These are phyloP conservation scores for Pungitius pungitius DNA, from an alignment of 2,113 vertebrate species.

Conservation along the genomic window DNA sequence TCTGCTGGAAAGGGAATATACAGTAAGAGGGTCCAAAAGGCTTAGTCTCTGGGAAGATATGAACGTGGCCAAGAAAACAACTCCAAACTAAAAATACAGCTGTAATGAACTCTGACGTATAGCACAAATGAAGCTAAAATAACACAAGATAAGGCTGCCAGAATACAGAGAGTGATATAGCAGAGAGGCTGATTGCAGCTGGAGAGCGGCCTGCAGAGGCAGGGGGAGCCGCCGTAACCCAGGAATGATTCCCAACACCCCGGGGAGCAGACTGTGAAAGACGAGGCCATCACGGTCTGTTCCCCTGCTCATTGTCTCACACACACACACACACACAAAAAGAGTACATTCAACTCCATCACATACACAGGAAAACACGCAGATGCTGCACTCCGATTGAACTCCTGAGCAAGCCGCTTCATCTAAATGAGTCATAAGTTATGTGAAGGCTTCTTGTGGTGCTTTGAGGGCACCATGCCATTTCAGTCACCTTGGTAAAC, in stretches of 20 bases:
- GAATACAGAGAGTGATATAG: slow-evolving; percentile 71
- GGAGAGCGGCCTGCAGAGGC: slow-evolving; percentile 30
- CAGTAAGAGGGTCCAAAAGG: slow-evolving; percentile 5
- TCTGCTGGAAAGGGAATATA: slow-evolving; percentile 12
- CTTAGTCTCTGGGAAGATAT: slow-evolving; percentile 33
- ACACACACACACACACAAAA: slow-evolving; percentile 7
- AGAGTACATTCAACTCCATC: slow-evolving; percentile 9
- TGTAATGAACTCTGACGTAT: slow-evolving; percentile 65
- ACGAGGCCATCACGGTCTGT: slow-evolving; percentile 25
- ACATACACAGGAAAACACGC: not conserved
- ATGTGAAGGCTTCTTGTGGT: slow-evolving; percentile 52
- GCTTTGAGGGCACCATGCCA: slow-evolving; percentile 35
- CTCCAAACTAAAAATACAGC: slow-evolving; percentile 52
- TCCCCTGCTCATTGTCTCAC: slow-evolving; percentile 23
- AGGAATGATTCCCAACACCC: slow-evolving; percentile 20
- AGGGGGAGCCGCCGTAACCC: slow-evolving; percentile 10
- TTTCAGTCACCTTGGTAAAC: slow-evolving; percentile 53
- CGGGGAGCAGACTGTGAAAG: slow-evolving; percentile 43
- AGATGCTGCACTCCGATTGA: slow-evolving; percentile 50
- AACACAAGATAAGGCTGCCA: slow-evolving; percentile 74
- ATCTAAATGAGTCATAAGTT: slow-evolving; percentile 67
- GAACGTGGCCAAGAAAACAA: slow-evolving; percentile 25
- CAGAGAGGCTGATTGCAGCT: slow-evolving; percentile 57
- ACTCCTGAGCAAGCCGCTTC: slow-evolving; percentile 54
- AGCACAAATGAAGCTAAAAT: slow-evolving; percentile 67